Conservation (phyloP, 2,113 vertebrate genomes). For the Empidonax traillii region DNA sequence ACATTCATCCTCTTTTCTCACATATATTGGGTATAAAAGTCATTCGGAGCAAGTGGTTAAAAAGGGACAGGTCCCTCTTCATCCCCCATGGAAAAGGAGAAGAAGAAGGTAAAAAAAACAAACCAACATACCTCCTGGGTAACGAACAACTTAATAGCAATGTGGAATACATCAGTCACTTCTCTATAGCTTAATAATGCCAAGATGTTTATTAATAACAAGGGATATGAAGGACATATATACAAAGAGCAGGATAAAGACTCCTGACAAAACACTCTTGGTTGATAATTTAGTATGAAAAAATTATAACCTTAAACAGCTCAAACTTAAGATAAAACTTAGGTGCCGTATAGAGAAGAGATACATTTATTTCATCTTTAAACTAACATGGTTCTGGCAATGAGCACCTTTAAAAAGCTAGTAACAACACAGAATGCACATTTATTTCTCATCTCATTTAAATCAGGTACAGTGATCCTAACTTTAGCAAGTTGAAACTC, state of each 20-base stretch:
- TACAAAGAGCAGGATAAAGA: slow-evolving; percentile 59
- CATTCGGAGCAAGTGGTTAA: slow-evolving; percentile 81
- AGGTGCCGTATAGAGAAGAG: not conserved
- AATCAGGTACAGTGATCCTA: slow-evolving; percentile 52
- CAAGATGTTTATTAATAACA: slow-evolving; percentile 64
- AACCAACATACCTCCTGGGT: slow-evolving; percentile 61
- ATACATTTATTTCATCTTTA: not conserved
- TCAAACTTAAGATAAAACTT: not conserved
- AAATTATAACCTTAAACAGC: not conserved
- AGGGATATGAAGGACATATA: slow-evolving; percentile 71
- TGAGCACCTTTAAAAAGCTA: not conserved
- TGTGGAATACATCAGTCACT: slow-evolving; percentile 72
- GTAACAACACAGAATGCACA: not conserved
- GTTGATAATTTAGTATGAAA: not conserved
- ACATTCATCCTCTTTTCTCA: slow-evolving; percentile 81
- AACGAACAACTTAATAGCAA: slow-evolving; percentile 76
- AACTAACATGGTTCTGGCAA: not conserved
- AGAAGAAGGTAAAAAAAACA: not conserved
- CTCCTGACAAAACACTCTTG: slow-evolving; percentile 41
- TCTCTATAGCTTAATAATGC: slow-evolving; percentile 70
- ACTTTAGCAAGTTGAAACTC: slow-evolving; percentile 66
- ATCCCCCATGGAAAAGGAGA: slow-evolving; percentile 68
- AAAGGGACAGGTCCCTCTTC: slow-evolving; percentile 76
- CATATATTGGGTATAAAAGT: slow-evolving; percentile 81
- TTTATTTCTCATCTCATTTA: slow-evolving; percentile 47